These are phyloP conservation scores for Andrena flavipes DNA, from an alignment of 2,888 invertebrate species.

Conservation along the genomic window DNA sequence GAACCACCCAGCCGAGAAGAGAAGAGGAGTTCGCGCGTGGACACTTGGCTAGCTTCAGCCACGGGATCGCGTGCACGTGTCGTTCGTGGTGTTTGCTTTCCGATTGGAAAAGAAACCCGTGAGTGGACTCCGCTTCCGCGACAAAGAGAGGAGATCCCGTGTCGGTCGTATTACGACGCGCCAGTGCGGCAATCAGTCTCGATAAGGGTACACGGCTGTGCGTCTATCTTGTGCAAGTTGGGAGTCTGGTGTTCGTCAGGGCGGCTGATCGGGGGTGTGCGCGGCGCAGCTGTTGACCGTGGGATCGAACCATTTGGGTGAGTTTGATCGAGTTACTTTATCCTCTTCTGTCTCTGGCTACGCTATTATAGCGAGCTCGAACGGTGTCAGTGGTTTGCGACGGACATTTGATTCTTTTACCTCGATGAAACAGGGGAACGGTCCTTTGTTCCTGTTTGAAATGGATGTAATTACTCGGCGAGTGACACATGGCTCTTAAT, in stretches of 20 bases:
- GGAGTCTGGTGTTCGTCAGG: not conserved
- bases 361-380: not conserved
- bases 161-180: conserved; percentile 23
- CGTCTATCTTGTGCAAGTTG: not conserved
- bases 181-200: conserved; percentile 20
- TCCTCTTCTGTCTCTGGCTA: not conserved
- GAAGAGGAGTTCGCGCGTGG: conserved; percentile 6
- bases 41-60: not conserved
- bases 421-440: not conserved
- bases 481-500: no score
- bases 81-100: conserved; percentile 6
- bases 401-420: not conserved
- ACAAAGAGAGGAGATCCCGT: conserved; percentile 34
- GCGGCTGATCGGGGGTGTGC: not conserved
- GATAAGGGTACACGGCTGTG: conserved; percentile 3
- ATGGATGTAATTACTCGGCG: no score
- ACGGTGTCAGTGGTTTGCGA: not conserved
- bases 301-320: conserved; percentile 31
- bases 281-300: conserved; percentile 27
- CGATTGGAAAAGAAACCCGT: not conserved
- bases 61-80: conserved; percentile 29
- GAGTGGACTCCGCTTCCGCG: conserved; percentile 8
- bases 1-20: not conserved
- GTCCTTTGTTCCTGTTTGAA: no score
- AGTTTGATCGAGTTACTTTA: conserved; percentile 6